phyloP scores from a whole-genome alignment of 2,113 vertebrate species.

The Smithornis capensis region DNA sequence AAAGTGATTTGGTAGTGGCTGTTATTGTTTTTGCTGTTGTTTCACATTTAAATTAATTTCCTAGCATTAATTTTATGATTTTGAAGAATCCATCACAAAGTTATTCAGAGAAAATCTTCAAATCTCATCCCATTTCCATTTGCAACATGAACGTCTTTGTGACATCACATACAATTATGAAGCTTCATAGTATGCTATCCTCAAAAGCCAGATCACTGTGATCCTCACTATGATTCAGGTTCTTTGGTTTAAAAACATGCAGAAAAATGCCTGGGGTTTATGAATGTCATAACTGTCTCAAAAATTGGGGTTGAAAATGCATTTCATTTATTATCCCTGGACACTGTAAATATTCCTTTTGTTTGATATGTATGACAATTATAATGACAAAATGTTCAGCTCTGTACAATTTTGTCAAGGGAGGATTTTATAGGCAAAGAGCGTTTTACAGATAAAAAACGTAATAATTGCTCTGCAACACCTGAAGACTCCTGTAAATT shows the following conservation, averaged over 20 bases:
- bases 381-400: slow-evolving; percentile 20
- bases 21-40: neutral
- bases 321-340: neutral
- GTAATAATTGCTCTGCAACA: slow-evolving; percentile 7
- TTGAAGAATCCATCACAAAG: slow-evolving; percentile 1
- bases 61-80: neutral
- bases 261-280: neutral
- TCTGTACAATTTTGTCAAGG: slow-evolving; percentile 1
- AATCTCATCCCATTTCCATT: neutral
- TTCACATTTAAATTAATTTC: slow-evolving; percentile 29
- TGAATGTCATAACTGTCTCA: neutral
- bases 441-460: neutral
- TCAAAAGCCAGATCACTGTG: neutral
- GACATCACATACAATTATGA: neutral
- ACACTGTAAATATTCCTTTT: neutral
- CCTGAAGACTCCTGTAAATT: slow-evolving; percentile 24
- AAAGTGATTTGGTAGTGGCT: neutral
- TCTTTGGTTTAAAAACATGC: neutral
- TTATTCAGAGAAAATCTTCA: neutral
- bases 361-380: neutral
- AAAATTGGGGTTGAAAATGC: neutral
- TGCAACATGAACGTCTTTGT: neutral
- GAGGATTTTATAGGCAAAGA: neutral
- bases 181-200: neutral
- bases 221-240: neutral